Evolutionary conservation across 2,113 vertebrate species (phyloP), one percentile per base, ranked within the genome.

Genomic region (Hippopotamus amphibius): DNA sequence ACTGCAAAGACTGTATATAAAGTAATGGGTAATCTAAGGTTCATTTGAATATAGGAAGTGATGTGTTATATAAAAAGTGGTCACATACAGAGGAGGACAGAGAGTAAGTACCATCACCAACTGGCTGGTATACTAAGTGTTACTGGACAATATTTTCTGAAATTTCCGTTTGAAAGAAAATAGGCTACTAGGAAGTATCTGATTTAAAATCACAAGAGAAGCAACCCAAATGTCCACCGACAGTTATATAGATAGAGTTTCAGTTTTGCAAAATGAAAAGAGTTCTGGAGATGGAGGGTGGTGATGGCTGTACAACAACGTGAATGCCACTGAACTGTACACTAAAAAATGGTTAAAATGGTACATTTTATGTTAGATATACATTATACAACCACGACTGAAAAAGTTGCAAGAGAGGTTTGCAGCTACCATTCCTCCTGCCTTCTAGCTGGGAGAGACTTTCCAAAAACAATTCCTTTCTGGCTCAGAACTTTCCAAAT

Each of bases 141-240:
- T n/a, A 37, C 63, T 48, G n/a, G 50, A 74, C 13, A 76, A 71
- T 66, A 46, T 24, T 72, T 71, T 63, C 33, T 22, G 9, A 24
- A 82, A 97, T 63, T 83, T 88, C 53, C 43, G 46, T 55, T 88
- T 68, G 69, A 61, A 88, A 72, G 28, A 30, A 82, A 89, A 55
- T 53, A n/a, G 5, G 4, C 21, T 81, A 19, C 74, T 53, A 53
- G 59, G 41, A 96, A 72, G 90, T 30, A 85, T 6, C 53, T 66
- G 28, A 79, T 74, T 74, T 41, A 46, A 92, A 86, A 66, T 65
- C 43, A 3, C 28, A n/a, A 72, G 61, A 63, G 57, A 66, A 72
- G 33, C 48, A 33, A 41, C 4, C 3, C 71, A 41, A 12, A 19
- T 41, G 30, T 41, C 55, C 33, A 80, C 26, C 7, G 6, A 24